Evolutionary conservation across 1,140 invertebrate species (phyloP).

Genomic region (Heliconius hermathena): DNA sequence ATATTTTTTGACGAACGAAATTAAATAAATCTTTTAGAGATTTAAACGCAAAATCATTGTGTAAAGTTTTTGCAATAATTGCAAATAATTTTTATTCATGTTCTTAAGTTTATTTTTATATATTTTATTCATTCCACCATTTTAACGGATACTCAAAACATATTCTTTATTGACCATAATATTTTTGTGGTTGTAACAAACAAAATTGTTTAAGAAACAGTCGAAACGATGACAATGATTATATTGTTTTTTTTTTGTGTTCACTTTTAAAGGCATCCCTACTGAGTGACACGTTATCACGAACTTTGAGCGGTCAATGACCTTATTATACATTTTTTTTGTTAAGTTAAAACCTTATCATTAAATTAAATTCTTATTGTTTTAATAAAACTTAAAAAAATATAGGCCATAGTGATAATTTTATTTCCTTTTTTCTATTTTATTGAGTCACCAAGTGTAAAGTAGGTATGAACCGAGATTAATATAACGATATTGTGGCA

Average conservation of each 20-base stretch:
- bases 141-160: background rate
- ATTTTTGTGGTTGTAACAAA: background rate
- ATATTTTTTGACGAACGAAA: too few species aligned
- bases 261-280: slow-evolving; percentile 6
- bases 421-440: background rate
- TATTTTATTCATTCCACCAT: too few species aligned
- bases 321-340: background rate
- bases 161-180: background rate
- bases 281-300: slow-evolving; percentile 3
- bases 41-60: too few species aligned
- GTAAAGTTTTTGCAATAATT: too few species aligned
- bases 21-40: too few species aligned
- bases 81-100: too few species aligned
- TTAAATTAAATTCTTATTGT: background rate
- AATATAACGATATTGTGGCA: too few species aligned
- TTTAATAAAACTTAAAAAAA: background rate
- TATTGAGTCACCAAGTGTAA: background rate
- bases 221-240: background rate
- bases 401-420: background rate
- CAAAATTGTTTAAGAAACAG: background rate
- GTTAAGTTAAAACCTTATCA: background rate
- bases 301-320: background rate
- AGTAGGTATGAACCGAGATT: too few species aligned
- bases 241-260: background rate
- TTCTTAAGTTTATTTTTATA: too few species aligned